phyloP scores from a whole-genome alignment of 35 echinoderm and acorn worm genomes.

The Eucidaris tribuloides region DNA sequence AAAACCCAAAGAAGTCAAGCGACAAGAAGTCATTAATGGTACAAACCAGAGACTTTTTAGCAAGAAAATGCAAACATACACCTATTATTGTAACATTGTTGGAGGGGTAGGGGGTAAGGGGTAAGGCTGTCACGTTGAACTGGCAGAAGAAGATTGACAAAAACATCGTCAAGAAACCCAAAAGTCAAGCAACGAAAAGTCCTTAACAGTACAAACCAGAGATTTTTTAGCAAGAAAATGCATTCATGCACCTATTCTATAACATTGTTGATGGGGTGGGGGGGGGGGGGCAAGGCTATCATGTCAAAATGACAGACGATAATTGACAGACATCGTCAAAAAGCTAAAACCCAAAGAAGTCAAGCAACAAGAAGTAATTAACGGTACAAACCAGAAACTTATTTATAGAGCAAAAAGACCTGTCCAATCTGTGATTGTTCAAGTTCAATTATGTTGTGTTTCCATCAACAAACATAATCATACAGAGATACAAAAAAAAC shows the following conservation, averaged over 20 bases:
- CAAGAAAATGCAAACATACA: no score
- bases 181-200: slow-evolving; percentile 90
- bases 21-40: slow-evolving; percentile 97
- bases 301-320: slow-evolving; percentile 86
- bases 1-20: slow-evolving; percentile 90
- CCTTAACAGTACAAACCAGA: slow-evolving; percentile 94
- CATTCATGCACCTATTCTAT: no score
- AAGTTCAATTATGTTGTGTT: no score
- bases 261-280: no score
- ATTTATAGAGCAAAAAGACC: no score
- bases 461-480: no score
- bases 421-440: no score
- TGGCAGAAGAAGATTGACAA: slow-evolving; percentile 90
- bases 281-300: slow-evolving; percentile 70
- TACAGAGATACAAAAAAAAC: no score
- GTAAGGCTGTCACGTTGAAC: slow-evolving; percentile 71
- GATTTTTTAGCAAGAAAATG: no score
- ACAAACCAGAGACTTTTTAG: background rate
- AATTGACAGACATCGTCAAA: slow-evolving; percentile 87
- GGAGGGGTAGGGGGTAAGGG: no score
- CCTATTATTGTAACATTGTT: no score
- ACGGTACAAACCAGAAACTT: slow-evolving; percentile 45
- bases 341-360: slow-evolving; percentile 91
- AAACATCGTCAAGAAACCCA: slow-evolving; percentile 83
- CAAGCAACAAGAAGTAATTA: slow-evolving; percentile 92